Evolutionary conservation across 2,888 invertebrate species (phyloP).

Genomic region (Clanis bilineata): DNA sequence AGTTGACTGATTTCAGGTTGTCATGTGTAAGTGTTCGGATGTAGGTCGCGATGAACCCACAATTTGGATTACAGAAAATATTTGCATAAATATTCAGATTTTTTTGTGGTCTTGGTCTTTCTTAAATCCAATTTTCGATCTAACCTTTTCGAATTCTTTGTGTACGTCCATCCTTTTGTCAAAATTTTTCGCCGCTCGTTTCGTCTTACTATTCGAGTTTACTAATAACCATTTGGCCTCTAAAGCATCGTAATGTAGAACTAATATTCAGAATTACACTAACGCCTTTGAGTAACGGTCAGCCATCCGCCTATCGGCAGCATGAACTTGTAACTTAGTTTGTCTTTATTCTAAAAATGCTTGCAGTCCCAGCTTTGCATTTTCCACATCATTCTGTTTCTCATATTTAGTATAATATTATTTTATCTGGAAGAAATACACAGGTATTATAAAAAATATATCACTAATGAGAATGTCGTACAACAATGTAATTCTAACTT

Average conservation of each 20-base stretch:
- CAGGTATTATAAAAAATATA: constrained; percentile 7
- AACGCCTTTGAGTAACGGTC: constrained; percentile 9
- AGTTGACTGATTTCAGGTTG: constrained; percentile 12
- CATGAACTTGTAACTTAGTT: constrained; percentile 4
- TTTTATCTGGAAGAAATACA: background rate
- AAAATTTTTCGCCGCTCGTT: constrained; percentile 3
- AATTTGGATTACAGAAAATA: constrained; percentile 1
- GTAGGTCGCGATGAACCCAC: constrained; percentile 10
- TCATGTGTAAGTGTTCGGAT: constrained; percentile 9
- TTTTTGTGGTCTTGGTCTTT: background rate
- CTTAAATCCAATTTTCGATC: constrained; percentile 4
- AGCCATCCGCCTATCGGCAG: constrained; percentile 10
- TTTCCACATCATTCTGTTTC: constrained; percentile 3
- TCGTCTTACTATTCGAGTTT: constrained; percentile 8
- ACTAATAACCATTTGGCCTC: constrained; percentile 1
- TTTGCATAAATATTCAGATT: background rate
- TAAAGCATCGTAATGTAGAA: constrained; percentile 2
- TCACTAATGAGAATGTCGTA: constrained; percentile 1
- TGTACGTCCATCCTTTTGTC: constrained; percentile 9
- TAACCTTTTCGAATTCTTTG: constrained; percentile 3
- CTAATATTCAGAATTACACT: constrained; percentile 2
- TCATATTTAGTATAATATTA: background rate
- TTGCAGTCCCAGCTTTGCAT: constrained; percentile 12
- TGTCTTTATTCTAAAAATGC: background rate
- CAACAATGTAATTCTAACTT: background rate